Evolutionary conservation across 2,888 invertebrate species (phyloP), one percentile per base, ranked within the genome.

Genomic region (Falcaria lacertinaria): DNA sequence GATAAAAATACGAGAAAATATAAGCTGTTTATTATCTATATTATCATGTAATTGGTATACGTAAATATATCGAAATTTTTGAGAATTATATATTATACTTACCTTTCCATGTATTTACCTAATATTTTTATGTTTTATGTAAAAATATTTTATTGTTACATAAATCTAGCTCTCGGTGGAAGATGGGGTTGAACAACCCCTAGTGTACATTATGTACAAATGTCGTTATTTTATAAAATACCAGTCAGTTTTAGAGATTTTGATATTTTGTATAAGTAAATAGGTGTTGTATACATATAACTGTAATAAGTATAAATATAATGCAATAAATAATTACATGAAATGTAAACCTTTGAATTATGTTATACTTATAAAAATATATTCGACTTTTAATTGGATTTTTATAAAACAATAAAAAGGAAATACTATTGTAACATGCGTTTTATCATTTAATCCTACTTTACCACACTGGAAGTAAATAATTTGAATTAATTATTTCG

Each of bases 201-300:
- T 49, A 35, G 41, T 37, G 37, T 36, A 22, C 22, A 37, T 37
- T 37, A 8, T 37, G 22, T 34, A 15, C 69, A 69, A 73, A 72
- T 69, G 62, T 70, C 56, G 15, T 37, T 34, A 34, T 55, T 40
- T 40, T 53, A 50, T 62, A 67, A 64, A 50, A 67, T 77, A 75
- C 80, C 75, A 84, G 84, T 84, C 84, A 83, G 60, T 69, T 74
- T 71, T 73, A 71, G 64, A 57, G 67, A 72, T 69, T 70, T 64
- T 62, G 66, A 54, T 57, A 63, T 66, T 67, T 69, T 61, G 58
- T 65, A 60, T 64, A 28, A 28, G 28, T 28, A 60, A 61, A 64
- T 63, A 64, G 57, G 57, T 59, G 54, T 62, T 63, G 48, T 64
- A 63, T 54, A 64, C 56, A 58, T 41, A 45, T 50, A 60, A 50